These are phyloP conservation scores for Pelosia muscerda DNA, from an alignment of 2,888 invertebrate species.

Conservation along the genomic window DNA sequence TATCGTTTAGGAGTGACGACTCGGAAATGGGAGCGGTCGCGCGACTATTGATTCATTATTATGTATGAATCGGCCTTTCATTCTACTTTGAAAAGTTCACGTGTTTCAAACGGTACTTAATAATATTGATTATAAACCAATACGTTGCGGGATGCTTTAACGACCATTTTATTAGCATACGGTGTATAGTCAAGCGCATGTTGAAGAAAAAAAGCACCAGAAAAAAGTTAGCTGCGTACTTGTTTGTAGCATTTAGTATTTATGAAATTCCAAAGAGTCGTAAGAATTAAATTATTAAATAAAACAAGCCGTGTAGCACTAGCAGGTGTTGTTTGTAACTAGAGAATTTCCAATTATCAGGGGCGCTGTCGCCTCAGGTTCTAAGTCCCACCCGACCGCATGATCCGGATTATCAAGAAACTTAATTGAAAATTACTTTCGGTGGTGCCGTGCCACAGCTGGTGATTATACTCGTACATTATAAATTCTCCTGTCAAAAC, in stretches of 20 bases:
- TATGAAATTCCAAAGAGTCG: slow-evolving; percentile 43
- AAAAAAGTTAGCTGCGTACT: slow-evolving; percentile 45
- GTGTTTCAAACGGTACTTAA: slow-evolving; percentile 66
- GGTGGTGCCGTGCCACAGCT: slow-evolving; percentile 68
- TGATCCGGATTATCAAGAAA: slow-evolving; percentile 84
- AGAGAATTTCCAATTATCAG: slow-evolving; percentile 79
- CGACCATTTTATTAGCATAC: slow-evolving; percentile 65
- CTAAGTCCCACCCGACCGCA: slow-evolving; percentile 61
- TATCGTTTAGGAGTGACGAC: slow-evolving; percentile 64
- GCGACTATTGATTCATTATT: slow-evolving; percentile 77
- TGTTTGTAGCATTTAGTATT: slow-evolving; percentile 35
- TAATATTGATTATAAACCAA: slow-evolving; percentile 71
- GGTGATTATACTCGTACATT: slow-evolving; percentile 62
- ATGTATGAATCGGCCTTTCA: slow-evolving; percentile 83
- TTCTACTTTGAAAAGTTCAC: slow-evolving; percentile 65
- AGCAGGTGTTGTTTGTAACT: slow-evolving; percentile 71
- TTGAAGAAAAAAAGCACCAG: slow-evolving; percentile 47
- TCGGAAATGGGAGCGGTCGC: slow-evolving; percentile 73
- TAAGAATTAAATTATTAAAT: slow-evolving; percentile 38
- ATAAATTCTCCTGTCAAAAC: slow-evolving; percentile 75
- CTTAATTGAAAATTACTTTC: slow-evolving; percentile 84
- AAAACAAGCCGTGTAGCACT: slow-evolving; percentile 33
- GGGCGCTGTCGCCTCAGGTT: slow-evolving; percentile 70
- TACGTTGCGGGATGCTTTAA: slow-evolving; percentile 68
- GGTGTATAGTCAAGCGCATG: slow-evolving; percentile 44